phyloP scores from a whole-genome alignment of 2,888 invertebrate genomes.

The Nomada lathburiana region DNA sequence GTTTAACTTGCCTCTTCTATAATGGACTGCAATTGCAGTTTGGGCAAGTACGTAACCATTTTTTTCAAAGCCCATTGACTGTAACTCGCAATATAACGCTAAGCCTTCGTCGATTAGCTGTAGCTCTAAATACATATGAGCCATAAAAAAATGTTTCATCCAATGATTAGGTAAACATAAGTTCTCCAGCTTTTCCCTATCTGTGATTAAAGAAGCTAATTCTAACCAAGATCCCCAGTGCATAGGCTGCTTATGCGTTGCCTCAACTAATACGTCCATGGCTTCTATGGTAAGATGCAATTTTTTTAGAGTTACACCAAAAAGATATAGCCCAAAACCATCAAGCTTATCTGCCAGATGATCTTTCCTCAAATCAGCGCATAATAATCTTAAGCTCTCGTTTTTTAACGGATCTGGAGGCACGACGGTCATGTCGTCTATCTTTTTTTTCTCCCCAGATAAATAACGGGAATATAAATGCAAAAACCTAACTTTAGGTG shows the following conservation, averaged over 20 bases:
- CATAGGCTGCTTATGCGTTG: slow-evolving; percentile 92
- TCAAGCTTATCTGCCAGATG: slow-evolving; percentile 89
- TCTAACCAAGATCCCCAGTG: slow-evolving; percentile 99
- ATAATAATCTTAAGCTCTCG: slow-evolving; percentile 85
- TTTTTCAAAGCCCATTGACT: slow-evolving; percentile 92
- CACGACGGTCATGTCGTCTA: slow-evolving; percentile 92
- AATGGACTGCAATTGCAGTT: slow-evolving; percentile 96
- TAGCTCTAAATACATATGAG: slow-evolving; percentile 95
- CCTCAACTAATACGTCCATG: slow-evolving; percentile 91
- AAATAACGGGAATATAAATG: slow-evolving; percentile 94
- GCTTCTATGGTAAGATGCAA: slow-evolving; percentile 93
- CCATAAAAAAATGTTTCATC: slow-evolving; percentile 97
- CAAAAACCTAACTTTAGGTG: slow-evolving; percentile 91
- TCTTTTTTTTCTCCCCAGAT: slow-evolving; percentile 95
- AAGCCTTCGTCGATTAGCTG: slow-evolving; percentile 96
- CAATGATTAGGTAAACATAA: slow-evolving; percentile 93
- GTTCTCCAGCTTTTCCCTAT: slow-evolving; percentile 90
- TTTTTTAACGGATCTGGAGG: slow-evolving; percentile 87
- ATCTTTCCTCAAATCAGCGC: slow-evolving; percentile 86
- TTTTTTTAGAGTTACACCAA: slow-evolving; percentile 95
- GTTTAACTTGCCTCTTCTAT: slow-evolving; percentile 90
- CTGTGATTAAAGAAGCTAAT: slow-evolving; percentile 92
- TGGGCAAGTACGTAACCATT: slow-evolving; percentile 96
- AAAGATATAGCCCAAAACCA: slow-evolving; percentile 94
- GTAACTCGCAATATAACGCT: slow-evolving; percentile 91